A percentile compares a stretch with the other conserved stretches of the same genome.
These are phyloP conservation scores for Procambarus virginalis DNA, from an alignment of 1,140 invertebrate genomes.

Conservation along the genomic window DNA sequence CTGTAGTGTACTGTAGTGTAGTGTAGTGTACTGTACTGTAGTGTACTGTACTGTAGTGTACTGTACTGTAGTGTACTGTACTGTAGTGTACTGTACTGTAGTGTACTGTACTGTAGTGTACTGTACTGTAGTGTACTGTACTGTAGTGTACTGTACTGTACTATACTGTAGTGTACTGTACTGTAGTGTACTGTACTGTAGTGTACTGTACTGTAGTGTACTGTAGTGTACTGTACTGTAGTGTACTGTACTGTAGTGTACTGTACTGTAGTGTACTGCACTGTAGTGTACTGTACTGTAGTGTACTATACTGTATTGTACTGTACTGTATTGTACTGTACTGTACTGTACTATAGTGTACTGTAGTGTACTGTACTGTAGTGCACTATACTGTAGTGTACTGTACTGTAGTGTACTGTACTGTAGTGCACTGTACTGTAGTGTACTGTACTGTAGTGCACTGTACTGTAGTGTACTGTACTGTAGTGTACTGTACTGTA, in stretches of 20 bases:
- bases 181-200: constrained; percentile 3
- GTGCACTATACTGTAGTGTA: not conserved
- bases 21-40: constrained; percentile 18
- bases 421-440: constrained; percentile 2
- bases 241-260: not conserved
- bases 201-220: constrained; percentile 5
- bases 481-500: not conserved
- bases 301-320: not conserved
- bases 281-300: not conserved
- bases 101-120: constrained; percentile 16
- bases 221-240: constrained; percentile 9
- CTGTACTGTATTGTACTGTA: constrained; percentile 2
- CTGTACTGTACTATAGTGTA: constrained; percentile 5
- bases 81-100: constrained; percentile 15
- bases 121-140: constrained; percentile 26
- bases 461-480: constrained; percentile 17
- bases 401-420: not conserved
- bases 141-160: constrained; percentile 24
- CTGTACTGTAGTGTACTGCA: not conserved
- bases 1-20: constrained; percentile 38
- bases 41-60: constrained; percentile 12
- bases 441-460: not conserved
- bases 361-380: not conserved
- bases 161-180: constrained; percentile 1
- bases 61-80: constrained; percentile 26